These are phyloP conservation scores for Cepaea nemoralis DNA, from an alignment of 1,140 invertebrate species.

Conservation along the genomic window DNA sequence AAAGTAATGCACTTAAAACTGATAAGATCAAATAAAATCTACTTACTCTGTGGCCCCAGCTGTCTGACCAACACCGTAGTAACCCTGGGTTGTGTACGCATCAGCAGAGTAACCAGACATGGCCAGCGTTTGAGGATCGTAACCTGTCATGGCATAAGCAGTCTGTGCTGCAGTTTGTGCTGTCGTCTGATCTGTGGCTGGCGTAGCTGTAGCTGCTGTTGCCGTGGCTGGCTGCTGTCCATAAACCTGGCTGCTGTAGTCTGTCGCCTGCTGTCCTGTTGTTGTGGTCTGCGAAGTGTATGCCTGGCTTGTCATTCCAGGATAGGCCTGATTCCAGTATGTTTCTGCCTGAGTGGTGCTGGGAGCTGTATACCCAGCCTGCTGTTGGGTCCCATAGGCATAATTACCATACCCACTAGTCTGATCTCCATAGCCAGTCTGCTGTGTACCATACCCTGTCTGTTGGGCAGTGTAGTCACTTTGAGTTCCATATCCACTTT, in stretches of 20 bases:
- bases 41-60: slow-evolving; percentile 18
- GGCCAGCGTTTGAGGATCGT: not conserved
- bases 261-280: not conserved
- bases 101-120: slow-evolving; percentile 20
- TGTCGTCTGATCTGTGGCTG: not conserved
- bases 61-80: not conserved
- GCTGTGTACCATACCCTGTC: not conserved
- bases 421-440: not conserved
- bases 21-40: not conserved
- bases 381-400: slow-evolving; percentile 14
- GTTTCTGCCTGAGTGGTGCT: not conserved
- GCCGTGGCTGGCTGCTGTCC: slow-evolving; percentile 6
- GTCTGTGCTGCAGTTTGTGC: not conserved
- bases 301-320: not conserved
- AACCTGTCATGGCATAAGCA: not conserved
- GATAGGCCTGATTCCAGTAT: slow-evolving; percentile 24
- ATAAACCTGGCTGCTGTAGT: slow-evolving; percentile 28
- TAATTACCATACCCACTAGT: not conserved
- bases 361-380: not conserved
- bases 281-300: not conserved
- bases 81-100: slow-evolving; percentile 22
- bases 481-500: not conserved
- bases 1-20: not conserved
- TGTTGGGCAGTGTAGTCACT: slow-evolving; percentile 3
- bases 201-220: not conserved